Base-by-base conservation (phyloP, 2,797 vertebrate species). In the Coracias cyanogaster region DNA sequence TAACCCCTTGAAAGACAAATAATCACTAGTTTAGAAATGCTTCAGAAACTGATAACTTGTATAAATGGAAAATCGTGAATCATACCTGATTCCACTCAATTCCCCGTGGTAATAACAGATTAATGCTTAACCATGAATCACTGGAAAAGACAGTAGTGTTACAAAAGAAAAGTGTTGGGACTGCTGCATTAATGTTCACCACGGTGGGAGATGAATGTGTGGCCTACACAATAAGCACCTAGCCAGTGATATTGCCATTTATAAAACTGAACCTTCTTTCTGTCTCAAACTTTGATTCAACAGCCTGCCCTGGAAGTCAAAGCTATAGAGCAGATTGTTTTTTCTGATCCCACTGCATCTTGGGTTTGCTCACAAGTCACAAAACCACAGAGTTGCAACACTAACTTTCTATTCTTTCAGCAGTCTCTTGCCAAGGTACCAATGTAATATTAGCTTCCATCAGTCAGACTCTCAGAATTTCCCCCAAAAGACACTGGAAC, bases 111-210 rank as follows among this genome's bases (percentile, higher is more conserved):
- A 84, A 60, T 66, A 69, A 81, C 0, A 86, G 45, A 82, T 29
- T 66, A 78, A 90, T 52, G 49, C 35, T 89, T 69, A 86, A 87
- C 91, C 65, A 93, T 81, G 69, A 90, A 90, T 85, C 82, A 78
- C 24, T 76, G 58, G 58, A 60, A 79, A 70, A 80, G 70, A 70
- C 87, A 92, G 31, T 21, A 74, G 9, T 6, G 46, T n/a, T 90
- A 77, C 39, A 76, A 61, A 80, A 77, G 67, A 61, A 43, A 45
- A 0, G 1, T 24, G 13, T 17, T 70, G 66, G 55, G 52, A 66
- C 35, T 85, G 35, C 41, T 80, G 67, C 22, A 9, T 7, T 64
- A 33, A 81, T 37, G 37, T 11, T 90, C 54, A 46, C 51, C 74
- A 8, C 7, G 46, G 41, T 55, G 39, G 15, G 69, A 90, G 49